Percentiles rank a stretch among this genome's conserved stretches.
Evolutionary conservation across 2,797 vertebrate species (phyloP).

Genomic region (Acipenser oxyrinchus): DNA sequence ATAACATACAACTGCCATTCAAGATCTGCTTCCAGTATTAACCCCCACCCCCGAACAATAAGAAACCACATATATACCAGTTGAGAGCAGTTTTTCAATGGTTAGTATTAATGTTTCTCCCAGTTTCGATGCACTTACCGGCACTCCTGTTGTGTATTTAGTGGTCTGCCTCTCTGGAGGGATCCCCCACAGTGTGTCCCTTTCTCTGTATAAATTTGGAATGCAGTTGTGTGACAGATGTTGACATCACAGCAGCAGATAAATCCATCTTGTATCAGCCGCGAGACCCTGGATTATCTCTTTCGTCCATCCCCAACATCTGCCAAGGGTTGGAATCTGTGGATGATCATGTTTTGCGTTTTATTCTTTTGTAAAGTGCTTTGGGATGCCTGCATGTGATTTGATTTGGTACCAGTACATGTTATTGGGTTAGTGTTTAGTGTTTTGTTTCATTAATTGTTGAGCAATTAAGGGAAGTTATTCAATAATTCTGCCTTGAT

Average conservation of each 20-base stretch:
- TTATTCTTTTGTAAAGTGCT: neutral
- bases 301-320: conserved; percentile 56
- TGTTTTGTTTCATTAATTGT: no score
- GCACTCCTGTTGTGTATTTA: conserved; percentile 16
- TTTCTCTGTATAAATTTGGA: conserved; percentile 30
- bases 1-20: no score
- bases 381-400: neutral
- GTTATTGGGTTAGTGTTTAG: no score
- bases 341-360: no score
- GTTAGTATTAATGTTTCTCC: conserved; percentile 2
- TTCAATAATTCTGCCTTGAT: no score
- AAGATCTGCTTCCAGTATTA: no score
- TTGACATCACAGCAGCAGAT: conserved; percentile 51
- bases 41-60: neutral
- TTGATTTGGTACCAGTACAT: no score
- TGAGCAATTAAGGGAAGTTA: no score
- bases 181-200: conserved; percentile 28
- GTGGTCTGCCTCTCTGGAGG: conserved; percentile 7
- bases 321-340: conserved; percentile 42
- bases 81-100: no score
- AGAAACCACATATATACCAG: no score
- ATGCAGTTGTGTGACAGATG: conserved; percentile 51
- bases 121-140: conserved; percentile 44
- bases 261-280: conserved; percentile 61
- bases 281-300: conserved; percentile 61